These are phyloP conservation scores for Sorex fumeus DNA, from an alignment of 2,113 vertebrate species.

Conservation along the genomic window DNA sequence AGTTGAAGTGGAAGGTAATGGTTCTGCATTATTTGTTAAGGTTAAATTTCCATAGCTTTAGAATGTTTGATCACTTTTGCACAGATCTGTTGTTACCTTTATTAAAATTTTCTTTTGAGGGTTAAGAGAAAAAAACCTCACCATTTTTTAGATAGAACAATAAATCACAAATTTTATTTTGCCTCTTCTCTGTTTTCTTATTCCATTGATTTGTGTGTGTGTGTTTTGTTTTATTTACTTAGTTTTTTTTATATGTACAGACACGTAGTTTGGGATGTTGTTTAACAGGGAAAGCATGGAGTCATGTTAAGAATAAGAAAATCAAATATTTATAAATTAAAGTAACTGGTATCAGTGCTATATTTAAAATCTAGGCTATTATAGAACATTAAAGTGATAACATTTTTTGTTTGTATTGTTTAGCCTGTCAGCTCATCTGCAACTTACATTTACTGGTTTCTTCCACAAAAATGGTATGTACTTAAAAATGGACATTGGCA, in stretches of 20 bases:
- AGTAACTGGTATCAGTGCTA: slow-evolving; percentile 36
- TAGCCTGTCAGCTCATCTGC: slow-evolving; percentile 97
- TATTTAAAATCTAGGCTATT: slow-evolving; percentile 62
- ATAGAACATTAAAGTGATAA: slow-evolving; percentile 63
- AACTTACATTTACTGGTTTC: slow-evolving; percentile 99
- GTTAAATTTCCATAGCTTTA: slow-evolving; percentile 44
- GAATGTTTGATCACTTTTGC: slow-evolving; percentile 42
- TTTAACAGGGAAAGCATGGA: background rate
- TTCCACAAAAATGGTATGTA: slow-evolving; percentile 99
- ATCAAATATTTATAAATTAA: slow-evolving; percentile 55
- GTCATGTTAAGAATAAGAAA: slow-evolving; percentile 8
- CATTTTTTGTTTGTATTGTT: slow-evolving; percentile 73
- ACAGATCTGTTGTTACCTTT: slow-evolving; percentile 9
- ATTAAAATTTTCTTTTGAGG: slow-evolving; percentile 31
- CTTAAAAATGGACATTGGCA: slow-evolving; percentile 60
- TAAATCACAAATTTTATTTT: slow-evolving; percentile 50
- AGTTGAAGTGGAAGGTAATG: slow-evolving; percentile 52
- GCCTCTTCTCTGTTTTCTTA: background rate
- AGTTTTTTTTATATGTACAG: background rate
- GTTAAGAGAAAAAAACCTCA: background rate
- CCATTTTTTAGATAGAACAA: background rate
- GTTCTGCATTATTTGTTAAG: slow-evolving; percentile 55
- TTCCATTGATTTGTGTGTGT: background rate
- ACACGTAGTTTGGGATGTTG: slow-evolving; percentile 7
- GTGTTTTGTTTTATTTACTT: background rate